phyloP scores from a whole-genome alignment of 2,113 vertebrate species.

The Petroica traversi region DNA sequence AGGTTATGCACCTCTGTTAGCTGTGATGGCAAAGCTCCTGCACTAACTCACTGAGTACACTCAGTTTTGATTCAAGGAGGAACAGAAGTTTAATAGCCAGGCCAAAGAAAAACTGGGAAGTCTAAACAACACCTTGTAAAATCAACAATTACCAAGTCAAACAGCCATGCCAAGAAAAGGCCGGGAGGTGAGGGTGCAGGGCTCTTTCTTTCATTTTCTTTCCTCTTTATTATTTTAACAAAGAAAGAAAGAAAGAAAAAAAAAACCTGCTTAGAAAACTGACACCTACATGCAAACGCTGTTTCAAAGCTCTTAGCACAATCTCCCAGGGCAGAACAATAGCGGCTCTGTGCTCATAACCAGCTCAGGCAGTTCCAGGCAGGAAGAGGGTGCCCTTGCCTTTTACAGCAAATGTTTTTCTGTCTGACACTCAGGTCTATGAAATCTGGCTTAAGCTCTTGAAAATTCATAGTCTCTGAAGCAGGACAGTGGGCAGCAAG shows the following conservation, averaged over 20 bases:
- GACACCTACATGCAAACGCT: constrained; percentile 18
- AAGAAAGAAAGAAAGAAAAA: neutral
- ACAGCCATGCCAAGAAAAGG: constrained; percentile 36
- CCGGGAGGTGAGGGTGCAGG: neutral
- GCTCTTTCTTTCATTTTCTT: neutral
- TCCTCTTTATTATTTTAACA: neutral
- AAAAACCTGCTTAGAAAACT: constrained; percentile 23
- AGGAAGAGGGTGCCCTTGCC: neutral
- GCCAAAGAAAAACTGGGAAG: constrained; percentile 19
- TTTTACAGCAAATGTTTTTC: neutral
- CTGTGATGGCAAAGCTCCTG: neutral
- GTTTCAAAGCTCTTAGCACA: constrained; percentile 27
- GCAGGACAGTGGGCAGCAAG: neutral
- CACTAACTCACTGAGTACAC: neutral
- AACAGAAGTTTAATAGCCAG: neutral
- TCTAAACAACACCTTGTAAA: constrained; percentile 36
- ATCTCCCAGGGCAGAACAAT: constrained; percentile 12
- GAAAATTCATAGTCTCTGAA: neutral
- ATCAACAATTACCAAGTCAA: constrained; percentile 29
- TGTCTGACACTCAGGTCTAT: neutral
- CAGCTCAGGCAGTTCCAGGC: neutral
- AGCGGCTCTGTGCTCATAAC: neutral
- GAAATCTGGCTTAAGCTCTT: neutral
- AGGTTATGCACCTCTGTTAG: neutral
- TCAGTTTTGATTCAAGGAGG: neutral